Evolutionary conservation across 2,888 invertebrate genomes (phyloP).

Genomic region (Axea sp.): DNA sequence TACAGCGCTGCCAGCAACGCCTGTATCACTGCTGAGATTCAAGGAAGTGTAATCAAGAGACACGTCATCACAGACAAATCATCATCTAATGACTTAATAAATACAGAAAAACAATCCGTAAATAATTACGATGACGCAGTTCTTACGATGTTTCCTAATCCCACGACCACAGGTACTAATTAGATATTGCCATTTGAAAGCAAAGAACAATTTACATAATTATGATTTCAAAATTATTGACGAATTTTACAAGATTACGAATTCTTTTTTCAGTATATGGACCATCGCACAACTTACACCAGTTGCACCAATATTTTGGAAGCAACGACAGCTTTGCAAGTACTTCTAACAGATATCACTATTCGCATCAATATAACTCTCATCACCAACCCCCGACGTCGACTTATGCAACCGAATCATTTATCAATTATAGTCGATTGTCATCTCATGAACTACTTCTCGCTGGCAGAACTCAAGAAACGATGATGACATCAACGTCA

Average conservation of each 20-base stretch:
- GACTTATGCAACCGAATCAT: slow-evolving; percentile 72
- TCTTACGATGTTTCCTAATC: slow-evolving; percentile 75
- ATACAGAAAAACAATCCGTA: slow-evolving; percentile 68
- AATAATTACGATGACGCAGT: slow-evolving; percentile 74
- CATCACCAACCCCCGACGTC: slow-evolving; percentile 68
- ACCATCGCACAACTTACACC: slow-evolving; percentile 72
- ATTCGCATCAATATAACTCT: slow-evolving; percentile 70
- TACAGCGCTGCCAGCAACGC: slow-evolving; percentile 78
- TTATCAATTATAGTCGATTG: slow-evolving; percentile 74
- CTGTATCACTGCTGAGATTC: slow-evolving; percentile 68
- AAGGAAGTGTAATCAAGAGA: slow-evolving; percentile 66
- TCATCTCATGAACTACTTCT: slow-evolving; percentile 69
- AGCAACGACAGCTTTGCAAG: slow-evolving; percentile 74
- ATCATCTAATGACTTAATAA: slow-evolving; percentile 63
- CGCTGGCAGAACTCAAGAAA: slow-evolving; percentile 70
- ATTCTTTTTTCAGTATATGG: slow-evolving; percentile 73
- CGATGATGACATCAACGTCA: slow-evolving; percentile 32
- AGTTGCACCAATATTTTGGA: slow-evolving; percentile 75
- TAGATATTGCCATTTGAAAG: too few species aligned
- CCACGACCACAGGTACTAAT: slow-evolving; percentile 68
- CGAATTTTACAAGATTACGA: too few species aligned
- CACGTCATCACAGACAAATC: slow-evolving; percentile 69
- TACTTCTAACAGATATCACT: slow-evolving; percentile 72
- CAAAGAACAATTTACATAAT: too few species aligned
- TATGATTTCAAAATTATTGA: too few species aligned